Conservation (phyloP, 2,797 vertebrate species). For the Leptatherina wallacei region DNA sequence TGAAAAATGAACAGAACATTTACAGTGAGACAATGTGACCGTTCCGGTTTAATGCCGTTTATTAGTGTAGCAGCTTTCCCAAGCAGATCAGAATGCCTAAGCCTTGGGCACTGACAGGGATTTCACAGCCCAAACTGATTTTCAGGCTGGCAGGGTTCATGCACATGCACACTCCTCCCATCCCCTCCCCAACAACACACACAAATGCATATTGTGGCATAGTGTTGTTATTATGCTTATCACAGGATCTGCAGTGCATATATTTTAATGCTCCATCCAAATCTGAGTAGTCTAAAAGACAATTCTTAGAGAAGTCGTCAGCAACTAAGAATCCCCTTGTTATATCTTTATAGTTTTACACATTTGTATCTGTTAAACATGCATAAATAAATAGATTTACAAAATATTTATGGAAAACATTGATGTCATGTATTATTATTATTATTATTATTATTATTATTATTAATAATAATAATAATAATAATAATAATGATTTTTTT, state of each 20-base stretch:
- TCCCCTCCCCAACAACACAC: slow-evolving; percentile 5
- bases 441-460: not conserved
- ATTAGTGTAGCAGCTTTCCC: slow-evolving; percentile 74
- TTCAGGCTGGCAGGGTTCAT: slow-evolving; percentile 59
- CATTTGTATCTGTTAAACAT: slow-evolving; percentile 53
- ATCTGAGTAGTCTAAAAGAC: slow-evolving; percentile 2
- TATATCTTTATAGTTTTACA: slow-evolving; percentile 40
- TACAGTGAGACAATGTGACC: slow-evolving; percentile 75
- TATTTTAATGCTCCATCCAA: slow-evolving; percentile 1
- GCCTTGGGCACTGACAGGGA: slow-evolving; percentile 70
- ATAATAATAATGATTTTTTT: no score
- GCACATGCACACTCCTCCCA: slow-evolving; percentile 22
- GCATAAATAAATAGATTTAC: slow-evolving; percentile 56
- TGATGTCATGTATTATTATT: not conserved
- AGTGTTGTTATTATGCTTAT: slow-evolving; percentile 1
- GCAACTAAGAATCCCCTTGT: slow-evolving; percentile 46
- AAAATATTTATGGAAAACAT: no score
- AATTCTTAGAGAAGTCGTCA: slow-evolving; percentile 37
- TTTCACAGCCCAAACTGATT: slow-evolving; percentile 78
- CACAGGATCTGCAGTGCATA: slow-evolving; percentile 8
- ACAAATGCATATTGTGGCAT: slow-evolving; percentile 14
- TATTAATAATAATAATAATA: no score
- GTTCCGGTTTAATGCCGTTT: slow-evolving; percentile 67
- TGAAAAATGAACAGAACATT: slow-evolving; percentile 59
- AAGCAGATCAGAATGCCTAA: slow-evolving; percentile 73